These are phyloP conservation scores for Papilio aristodemus DNA, from an alignment of 1,140 invertebrate genomes.

Conservation along the genomic window DNA sequence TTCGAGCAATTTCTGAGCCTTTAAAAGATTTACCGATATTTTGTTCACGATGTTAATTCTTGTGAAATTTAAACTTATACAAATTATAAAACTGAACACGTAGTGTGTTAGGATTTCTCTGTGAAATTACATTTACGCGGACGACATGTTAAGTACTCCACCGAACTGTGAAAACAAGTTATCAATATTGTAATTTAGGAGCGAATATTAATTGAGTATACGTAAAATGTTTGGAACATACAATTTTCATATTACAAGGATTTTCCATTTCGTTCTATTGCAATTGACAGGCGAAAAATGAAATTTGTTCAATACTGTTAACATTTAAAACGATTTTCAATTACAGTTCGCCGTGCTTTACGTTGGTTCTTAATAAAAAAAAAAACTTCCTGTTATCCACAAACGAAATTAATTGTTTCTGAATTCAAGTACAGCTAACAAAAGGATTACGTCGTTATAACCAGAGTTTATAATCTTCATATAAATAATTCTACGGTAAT, in stretches of 20 bases:
- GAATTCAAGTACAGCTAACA: no score
- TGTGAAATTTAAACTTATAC: background rate
- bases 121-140: background rate
- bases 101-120: background rate
- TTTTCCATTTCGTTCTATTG: background rate
- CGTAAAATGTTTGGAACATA: background rate
- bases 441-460: no score
- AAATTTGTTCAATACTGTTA: background rate
- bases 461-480: no score
- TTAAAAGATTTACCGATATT: background rate
- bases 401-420: background rate
- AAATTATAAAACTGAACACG: background rate
- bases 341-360: no score
- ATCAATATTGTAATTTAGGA: background rate
- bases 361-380: no score
- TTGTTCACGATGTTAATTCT: background rate
- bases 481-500: no score
- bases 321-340: no score
- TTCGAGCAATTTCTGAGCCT: no score
- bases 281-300: background rate
- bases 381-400: background rate
- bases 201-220: background rate
- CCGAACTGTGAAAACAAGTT: background rate
- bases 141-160: background rate
- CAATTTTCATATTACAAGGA: background rate